phyloP scores from a whole-genome alignment of 2,113 vertebrate genomes.

The Oncorhynchus keta region DNA sequence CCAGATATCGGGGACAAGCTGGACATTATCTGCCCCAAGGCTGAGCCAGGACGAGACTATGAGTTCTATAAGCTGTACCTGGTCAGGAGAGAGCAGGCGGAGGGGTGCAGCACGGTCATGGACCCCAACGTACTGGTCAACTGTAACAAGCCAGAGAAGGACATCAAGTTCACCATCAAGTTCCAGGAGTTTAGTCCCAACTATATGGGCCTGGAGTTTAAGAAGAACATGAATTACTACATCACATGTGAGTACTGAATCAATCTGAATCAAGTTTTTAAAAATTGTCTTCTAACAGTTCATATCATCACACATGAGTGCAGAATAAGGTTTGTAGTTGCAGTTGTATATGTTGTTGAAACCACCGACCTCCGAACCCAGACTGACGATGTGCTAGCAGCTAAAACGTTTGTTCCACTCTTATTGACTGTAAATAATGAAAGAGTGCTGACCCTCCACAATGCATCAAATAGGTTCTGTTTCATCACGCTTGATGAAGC shows the following conservation, averaged over 20 bases:
- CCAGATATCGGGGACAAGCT: conserved; percentile 97
- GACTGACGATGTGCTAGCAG: too few relatives aligned
- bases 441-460: too few relatives aligned
- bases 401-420: too few relatives aligned
- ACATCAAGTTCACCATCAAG: conserved; percentile 98
- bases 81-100: conserved; percentile 89
- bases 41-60: conserved; percentile 84
- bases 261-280: too few relatives aligned
- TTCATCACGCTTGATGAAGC: too few relatives aligned
- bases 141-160: conserved; percentile 92
- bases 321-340: too few relatives aligned
- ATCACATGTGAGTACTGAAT: conserved; percentile 90
- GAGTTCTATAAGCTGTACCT: conserved; percentile 97
- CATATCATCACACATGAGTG: too few relatives aligned
- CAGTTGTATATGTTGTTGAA: too few relatives aligned
- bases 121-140: conserved; percentile 95
- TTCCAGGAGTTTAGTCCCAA: conserved; percentile 99
- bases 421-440: too few relatives aligned
- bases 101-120: conserved; percentile 90
- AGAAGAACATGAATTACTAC: conserved; percentile 89
- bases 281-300: too few relatives aligned
- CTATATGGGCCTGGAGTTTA: conserved; percentile 98
- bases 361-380: too few relatives aligned
- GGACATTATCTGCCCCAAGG: conserved; percentile 97
- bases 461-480: too few relatives aligned